phyloP scores from a whole-genome alignment of 2,888 invertebrate species.

The Oxytorus armatus region DNA sequence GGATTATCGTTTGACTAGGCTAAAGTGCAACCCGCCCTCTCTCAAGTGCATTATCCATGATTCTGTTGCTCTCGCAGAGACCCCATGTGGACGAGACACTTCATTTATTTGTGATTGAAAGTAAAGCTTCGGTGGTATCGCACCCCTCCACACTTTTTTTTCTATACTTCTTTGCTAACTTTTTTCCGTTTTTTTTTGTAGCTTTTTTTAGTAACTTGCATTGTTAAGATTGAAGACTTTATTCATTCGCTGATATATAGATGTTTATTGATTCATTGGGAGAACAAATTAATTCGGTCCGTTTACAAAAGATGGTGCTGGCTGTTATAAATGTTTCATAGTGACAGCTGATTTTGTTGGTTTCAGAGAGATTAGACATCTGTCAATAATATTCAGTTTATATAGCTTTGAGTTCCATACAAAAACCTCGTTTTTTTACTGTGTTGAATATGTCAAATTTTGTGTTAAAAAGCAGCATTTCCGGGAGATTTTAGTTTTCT shows the following conservation, averaged over 20 bases:
- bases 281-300: no score
- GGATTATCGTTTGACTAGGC: slow-evolving; percentile 40
- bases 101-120: slow-evolving; percentile 55
- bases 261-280: neutral
- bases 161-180: neutral
- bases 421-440: no score
- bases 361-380: no score
- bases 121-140: slow-evolving; percentile 31
- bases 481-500: no score
- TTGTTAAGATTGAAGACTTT: slow-evolving; percentile 4
- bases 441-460: no score
- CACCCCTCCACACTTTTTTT: slow-evolving; percentile 28
- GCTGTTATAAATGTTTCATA: no score
- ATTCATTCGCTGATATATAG: slow-evolving; percentile 1
- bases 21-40: slow-evolving; percentile 58
- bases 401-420: no score
- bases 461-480: no score
- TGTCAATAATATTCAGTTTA: no score
- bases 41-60: slow-evolving; percentile 18
- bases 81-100: slow-evolving; percentile 32
- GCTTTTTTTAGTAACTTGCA: neutral
- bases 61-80: neutral
- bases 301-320: no score
- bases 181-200: slow-evolving; percentile 1
- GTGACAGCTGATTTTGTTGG: no score